phyloP scores from a whole-genome alignment of 2,113 vertebrate species.

The Panthera uncia region DNA sequence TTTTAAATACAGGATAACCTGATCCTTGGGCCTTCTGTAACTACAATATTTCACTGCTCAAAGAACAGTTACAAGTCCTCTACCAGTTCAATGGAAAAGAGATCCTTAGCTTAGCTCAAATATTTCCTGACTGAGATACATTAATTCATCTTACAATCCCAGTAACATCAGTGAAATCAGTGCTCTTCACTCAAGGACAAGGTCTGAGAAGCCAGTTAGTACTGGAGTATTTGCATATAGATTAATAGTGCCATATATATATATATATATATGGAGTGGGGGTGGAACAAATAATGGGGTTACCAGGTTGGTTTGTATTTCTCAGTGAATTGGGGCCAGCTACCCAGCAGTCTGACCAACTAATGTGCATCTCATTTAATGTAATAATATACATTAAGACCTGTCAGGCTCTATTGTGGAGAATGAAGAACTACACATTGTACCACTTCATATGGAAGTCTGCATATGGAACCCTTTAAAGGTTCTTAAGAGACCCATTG shows the following conservation, averaged over 20 bases:
- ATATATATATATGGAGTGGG: too few species aligned
- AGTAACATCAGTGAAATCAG: background rate
- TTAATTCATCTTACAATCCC: background rate
- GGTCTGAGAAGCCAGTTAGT: background rate
- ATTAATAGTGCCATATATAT: background rate
- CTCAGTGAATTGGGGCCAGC: conserved; percentile 61
- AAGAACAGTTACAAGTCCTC: background rate
- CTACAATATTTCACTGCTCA: background rate
- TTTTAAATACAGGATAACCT: conserved; percentile 47
- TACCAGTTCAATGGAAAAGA: background rate
- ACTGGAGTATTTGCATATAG: background rate
- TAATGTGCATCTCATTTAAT: conserved; percentile 85
- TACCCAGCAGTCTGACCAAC: conserved; percentile 78
- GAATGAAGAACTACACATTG: conserved; percentile 83
- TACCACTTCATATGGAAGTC: conserved; percentile 81
- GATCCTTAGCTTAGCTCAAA: background rate
- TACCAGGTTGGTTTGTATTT: conserved; percentile 42
- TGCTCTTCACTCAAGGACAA: background rate
- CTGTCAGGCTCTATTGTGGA: conserved; percentile 84
- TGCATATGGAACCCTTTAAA: conserved; percentile 90
- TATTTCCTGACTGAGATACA: background rate
- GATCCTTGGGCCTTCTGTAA: background rate
- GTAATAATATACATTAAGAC: conserved; percentile 86
- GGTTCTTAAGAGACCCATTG: conserved; percentile 88
- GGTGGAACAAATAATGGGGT: background rate